These are phyloP conservation scores for Mormyrus lacerda DNA, from an alignment of 2,113 vertebrate species.

Conservation along the genomic window DNA sequence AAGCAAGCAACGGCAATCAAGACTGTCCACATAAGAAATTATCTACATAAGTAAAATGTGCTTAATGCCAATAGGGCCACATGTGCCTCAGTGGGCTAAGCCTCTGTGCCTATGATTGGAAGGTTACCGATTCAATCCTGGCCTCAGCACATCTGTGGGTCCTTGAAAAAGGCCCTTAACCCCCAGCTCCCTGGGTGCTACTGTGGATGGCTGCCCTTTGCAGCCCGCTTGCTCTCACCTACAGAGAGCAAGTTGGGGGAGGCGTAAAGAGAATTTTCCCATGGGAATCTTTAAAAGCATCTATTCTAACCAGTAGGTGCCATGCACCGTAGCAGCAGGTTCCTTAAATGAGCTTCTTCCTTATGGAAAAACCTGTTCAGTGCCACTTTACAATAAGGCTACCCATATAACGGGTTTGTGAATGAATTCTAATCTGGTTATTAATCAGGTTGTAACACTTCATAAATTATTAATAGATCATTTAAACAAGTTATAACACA, in stretches of 20 bases:
- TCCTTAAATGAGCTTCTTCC: not conserved
- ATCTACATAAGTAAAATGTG: not conserved
- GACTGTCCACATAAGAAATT: not conserved
- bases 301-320: not conserved
- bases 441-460: too few relatives aligned
- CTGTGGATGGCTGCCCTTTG: too few relatives aligned
- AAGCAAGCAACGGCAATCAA: not conserved
- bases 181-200: too few relatives aligned
- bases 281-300: not conserved
- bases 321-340: not conserved
- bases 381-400: too few relatives aligned
- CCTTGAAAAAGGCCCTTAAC: not conserved
- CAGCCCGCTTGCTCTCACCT: too few relatives aligned
- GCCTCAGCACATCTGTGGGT: not conserved
- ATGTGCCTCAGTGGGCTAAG: not conserved
- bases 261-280: not conserved
- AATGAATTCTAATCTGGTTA: too few relatives aligned
- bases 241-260: not conserved
- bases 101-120: not conserved
- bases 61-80: not conserved
- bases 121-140: not conserved
- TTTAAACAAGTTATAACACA: too few relatives aligned
- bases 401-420: too few relatives aligned
- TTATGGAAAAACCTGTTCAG: not conserved
- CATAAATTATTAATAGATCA: too few relatives aligned